Base-by-base conservation (phyloP, 2,113 vertebrate genomes). In the Chunga burmeisteri region DNA sequence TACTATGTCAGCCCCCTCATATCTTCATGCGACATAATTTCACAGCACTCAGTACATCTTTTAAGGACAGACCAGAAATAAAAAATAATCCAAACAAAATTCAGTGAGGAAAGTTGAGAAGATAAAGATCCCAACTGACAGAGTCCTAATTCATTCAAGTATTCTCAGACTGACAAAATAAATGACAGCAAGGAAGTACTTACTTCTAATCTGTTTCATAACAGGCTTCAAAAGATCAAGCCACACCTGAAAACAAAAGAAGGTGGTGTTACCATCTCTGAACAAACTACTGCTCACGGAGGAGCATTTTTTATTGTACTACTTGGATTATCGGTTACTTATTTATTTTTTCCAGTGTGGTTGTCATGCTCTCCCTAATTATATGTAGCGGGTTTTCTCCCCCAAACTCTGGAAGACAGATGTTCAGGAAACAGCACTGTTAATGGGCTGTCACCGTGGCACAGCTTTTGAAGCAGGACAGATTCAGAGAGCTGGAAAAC, bases 211-310 rank as follows among this genome's bases (percentile, higher is more conserved):
- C 97, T 99, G 99, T 93, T 99, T 99, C 92, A 98, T 98, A 94
- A 99, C 99, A 73, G 99, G 99, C 95, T 99, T 99, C 97, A 99
- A 97, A 87, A 99, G 99, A 97, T 99, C 99, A 55, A 99, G 98
- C 99, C 99, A 99, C 80, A 99, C 99, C 99, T 99, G 97, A 63
- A 96, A 97, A 73, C 42, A 96, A 46, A 93, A 91, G n/a, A 96
- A 13, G 55, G 74, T 94, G 72, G 58, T 34, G 67, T 71, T 91
- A 93, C 8, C 11, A 79, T 23, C 56, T 92, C 88, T 84, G 71
- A 96, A 87, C 34, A 84, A 82, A 73, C 62, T 16, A 38, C 8
- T 3, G 0, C 10, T 81, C 13, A 2, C 55, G 84, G 72, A 78
- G 44, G 7, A 77, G 18, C 27, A 78, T 58, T 94, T 86, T 81